Evolutionary conservation across 2,888 invertebrate species (phyloP), one percentile per base, ranked within the genome.

Genomic region (Pheosia tremula): DNA sequence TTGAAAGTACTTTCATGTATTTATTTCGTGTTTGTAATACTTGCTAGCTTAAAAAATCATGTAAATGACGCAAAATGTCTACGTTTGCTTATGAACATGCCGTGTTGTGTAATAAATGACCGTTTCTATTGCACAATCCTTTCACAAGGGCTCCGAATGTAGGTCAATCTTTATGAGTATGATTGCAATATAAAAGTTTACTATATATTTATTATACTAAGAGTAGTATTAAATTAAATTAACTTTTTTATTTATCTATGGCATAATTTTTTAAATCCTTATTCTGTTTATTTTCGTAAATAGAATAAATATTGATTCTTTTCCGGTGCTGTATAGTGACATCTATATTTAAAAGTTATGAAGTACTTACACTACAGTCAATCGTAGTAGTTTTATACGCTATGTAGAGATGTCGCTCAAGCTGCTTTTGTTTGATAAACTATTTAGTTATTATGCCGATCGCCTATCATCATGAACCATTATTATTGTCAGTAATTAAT

Each of bases 51-150:
- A 77, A 86, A 87, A 84, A 85, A 81, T 80, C 78, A 83, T 85
- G 81, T 55, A 86, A 86, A 86, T 87, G 82, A 86, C 87, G 85
- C 86, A 88, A 89, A 91, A 88, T 90, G 76, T 86, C 86, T 87
- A 84, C 82, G 85, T 89, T 89, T 88, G 87, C 89, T 89, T 88
- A 88, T 88, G 91, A 90, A 90, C 92, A 90, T 89, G 84, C 78
- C 82, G 83, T 81, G 90, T 93, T 92, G 93, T 90, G 92, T 92
- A 91, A 93, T 90, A 91, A 91, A 91, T 94, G 91, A 91, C 92
- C 91, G 94, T 93, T 93, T 93, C 90, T 90, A 90, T 94, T 94
- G 90, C 94, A 93, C 93, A 94, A 94, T 94, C 93, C 93, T 94
- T 94, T 94, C 94, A 93, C 94, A 93, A 93, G 93, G 92, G 93